phyloP scores from a whole-genome alignment of 2,113 vertebrate species.

The Salminus brasiliensis region DNA sequence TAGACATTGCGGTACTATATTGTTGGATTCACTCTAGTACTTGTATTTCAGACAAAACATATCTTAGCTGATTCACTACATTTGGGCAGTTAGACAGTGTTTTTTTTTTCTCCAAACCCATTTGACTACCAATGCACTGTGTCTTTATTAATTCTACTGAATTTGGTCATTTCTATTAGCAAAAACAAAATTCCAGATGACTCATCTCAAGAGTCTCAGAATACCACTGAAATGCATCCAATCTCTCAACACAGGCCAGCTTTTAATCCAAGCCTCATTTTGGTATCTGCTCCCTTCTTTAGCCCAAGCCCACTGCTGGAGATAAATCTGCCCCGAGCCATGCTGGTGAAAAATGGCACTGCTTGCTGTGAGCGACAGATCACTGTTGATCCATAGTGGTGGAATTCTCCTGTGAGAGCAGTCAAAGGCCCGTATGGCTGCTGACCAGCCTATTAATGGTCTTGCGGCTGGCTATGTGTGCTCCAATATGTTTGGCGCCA shows the following conservation, averaged over 20 bases:
- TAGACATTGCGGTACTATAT: no score
- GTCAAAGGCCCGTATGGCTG: not conserved
- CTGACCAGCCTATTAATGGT: not conserved
- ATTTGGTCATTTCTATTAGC: not conserved
- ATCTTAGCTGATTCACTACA: no score
- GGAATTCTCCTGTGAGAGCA: not conserved
- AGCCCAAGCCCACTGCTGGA: not conserved
- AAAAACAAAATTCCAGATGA: not conserved
- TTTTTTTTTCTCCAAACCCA: no score
- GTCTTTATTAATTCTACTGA: constrained; percentile 14
- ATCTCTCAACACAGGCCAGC: not conserved
- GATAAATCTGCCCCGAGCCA: not conserved
- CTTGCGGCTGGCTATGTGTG: not conserved
- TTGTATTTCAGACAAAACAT: no score
- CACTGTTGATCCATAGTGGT: not conserved
- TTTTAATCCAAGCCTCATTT: not conserved
- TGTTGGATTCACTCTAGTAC: no score
- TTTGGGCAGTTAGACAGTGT: no score
- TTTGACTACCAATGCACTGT: not conserved
- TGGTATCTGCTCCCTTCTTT: not conserved
- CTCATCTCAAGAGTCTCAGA: not conserved
- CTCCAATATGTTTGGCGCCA: not conserved
- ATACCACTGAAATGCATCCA: constrained; percentile 4
- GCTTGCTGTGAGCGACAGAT: not conserved
- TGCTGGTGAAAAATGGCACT: not conserved